A percentile compares a stretch with the other conserved stretches of the same genome.
These are phyloP conservation scores for Dicyrtoma fusca DNA, from an alignment of 2,888 invertebrate genomes.

Conservation along the genomic window DNA sequence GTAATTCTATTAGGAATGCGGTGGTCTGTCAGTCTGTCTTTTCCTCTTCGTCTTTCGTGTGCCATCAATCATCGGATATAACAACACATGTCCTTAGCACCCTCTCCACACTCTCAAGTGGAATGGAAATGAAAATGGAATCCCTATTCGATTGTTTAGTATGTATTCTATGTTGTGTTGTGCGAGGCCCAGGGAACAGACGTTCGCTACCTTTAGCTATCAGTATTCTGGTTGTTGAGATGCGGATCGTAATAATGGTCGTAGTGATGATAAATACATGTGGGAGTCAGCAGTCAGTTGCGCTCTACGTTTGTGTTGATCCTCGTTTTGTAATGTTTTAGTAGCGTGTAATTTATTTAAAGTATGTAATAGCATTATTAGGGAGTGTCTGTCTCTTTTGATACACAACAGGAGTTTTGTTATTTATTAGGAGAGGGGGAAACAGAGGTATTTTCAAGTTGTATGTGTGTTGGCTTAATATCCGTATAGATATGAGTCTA, in stretches of 20 bases:
- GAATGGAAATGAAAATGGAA: no score
- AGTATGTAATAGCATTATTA: slow-evolving; percentile 37
- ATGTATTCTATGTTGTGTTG: neutral
- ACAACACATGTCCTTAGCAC: slow-evolving; percentile 36
- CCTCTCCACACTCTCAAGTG: slow-evolving; percentile 7
- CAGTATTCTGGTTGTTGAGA: no score
- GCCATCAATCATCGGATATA: slow-evolving; percentile 34
- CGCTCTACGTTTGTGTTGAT: neutral
- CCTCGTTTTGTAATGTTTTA: slow-evolving; percentile 9
- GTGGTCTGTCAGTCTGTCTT: neutral
- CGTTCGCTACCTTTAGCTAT: no score
- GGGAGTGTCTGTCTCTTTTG: slow-evolving; percentile 36
- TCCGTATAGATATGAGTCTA: no score
- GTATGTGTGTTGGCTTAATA: no score
- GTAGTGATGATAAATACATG: neutral
- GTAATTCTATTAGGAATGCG: slow-evolving; percentile 41
- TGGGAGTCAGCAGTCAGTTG: neutral
- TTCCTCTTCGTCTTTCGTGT: neutral
- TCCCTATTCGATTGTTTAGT: no score
- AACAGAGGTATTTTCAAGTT: slow-evolving; percentile 57
- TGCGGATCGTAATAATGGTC: no score
- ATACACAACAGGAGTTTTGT: slow-evolving; percentile 51
- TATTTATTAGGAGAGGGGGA: slow-evolving; percentile 58
- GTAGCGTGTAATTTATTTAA: slow-evolving; percentile 32
- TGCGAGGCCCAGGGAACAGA: neutral